These are phyloP conservation scores for Pipistrellus pygmaeus DNA, from an alignment of 2,797 vertebrate genomes.

Conservation along the genomic window DNA sequence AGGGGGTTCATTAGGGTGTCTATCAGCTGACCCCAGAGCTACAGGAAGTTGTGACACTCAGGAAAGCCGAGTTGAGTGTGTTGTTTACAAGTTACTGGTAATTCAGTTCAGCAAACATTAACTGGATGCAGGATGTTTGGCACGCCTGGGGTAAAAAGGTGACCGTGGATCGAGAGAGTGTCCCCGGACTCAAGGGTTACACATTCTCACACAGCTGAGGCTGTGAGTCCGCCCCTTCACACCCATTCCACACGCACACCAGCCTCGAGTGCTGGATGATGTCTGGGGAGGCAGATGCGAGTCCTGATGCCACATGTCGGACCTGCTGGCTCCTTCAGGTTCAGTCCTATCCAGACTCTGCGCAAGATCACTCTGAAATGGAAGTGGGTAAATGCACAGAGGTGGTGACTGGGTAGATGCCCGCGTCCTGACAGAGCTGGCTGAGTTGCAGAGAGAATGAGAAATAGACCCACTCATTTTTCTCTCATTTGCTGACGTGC, in stretches of 20 bases:
- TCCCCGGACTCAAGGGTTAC: not conserved
- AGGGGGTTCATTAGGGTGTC: not conserved
- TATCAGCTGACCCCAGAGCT: not conserved
- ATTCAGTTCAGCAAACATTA: not conserved
- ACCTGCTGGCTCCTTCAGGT: not conserved
- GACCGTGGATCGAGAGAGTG: not conserved
- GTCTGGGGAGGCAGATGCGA: not conserved
- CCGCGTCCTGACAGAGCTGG: not conserved
- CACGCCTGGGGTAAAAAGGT: not conserved
- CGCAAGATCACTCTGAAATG: not conserved
- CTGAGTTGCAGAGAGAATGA: not conserved
- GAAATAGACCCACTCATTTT: not conserved
- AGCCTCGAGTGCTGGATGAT: not conserved
- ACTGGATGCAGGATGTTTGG: not conserved
- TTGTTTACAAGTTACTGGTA: not conserved
- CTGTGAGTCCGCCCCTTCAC: rapidly evolving
- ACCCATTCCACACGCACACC: not conserved
- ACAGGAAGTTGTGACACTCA: not conserved
- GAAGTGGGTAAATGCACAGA: not conserved
- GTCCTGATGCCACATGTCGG: not conserved
- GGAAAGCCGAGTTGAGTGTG: not conserved
- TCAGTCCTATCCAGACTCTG: not conserved
- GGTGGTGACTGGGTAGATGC: not conserved
- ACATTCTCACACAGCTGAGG: not conserved
- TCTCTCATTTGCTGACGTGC: not conserved